Conservation (phyloP, 2,888 invertebrate species). For the Clitarchus hookeri region DNA sequence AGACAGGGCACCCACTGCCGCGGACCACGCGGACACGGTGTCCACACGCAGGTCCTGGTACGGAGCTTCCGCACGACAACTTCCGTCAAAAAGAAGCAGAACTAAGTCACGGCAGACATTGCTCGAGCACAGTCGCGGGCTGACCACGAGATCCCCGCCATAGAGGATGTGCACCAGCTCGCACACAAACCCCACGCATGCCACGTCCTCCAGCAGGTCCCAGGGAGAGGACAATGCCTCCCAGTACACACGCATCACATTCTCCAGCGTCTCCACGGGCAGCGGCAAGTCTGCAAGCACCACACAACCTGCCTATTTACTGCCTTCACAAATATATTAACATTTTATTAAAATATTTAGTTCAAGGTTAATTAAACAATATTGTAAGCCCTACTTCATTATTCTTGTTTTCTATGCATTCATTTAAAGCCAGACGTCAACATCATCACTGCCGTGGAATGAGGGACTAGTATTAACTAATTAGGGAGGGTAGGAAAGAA, state of each 20-base stretch:
- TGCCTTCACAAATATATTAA: no score
- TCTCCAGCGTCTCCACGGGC: conserved; percentile 49
- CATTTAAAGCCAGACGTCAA: no score
- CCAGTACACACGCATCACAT: conserved; percentile 54
- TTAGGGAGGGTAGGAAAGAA: no score
- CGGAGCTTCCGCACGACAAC: conserved; percentile 52
- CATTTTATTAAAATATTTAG: no score
- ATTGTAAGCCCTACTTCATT: no score
- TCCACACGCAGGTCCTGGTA: conserved; percentile 60
- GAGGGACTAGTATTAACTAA: no score
- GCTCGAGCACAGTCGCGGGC: conserved; percentile 16
- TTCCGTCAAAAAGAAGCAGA: conserved; percentile 56
- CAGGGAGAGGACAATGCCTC: conserved; percentile 47
- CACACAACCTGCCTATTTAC: neutral
- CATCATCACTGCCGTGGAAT: no score
- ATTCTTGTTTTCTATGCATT: no score
- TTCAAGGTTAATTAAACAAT: no score
- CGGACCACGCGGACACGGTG: conserved; percentile 63
- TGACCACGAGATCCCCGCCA: neutral
- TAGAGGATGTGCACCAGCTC: conserved; percentile 21
- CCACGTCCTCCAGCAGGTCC: neutral
- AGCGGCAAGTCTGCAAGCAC: conserved; percentile 53
- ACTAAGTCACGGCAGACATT: conserved; percentile 51
- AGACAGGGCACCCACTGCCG: conserved; percentile 54
- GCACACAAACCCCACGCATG: conserved; percentile 24